Evolutionary conservation across 1,140 invertebrate genomes (phyloP).

Genomic region (Psilanteris sp.): DNA sequence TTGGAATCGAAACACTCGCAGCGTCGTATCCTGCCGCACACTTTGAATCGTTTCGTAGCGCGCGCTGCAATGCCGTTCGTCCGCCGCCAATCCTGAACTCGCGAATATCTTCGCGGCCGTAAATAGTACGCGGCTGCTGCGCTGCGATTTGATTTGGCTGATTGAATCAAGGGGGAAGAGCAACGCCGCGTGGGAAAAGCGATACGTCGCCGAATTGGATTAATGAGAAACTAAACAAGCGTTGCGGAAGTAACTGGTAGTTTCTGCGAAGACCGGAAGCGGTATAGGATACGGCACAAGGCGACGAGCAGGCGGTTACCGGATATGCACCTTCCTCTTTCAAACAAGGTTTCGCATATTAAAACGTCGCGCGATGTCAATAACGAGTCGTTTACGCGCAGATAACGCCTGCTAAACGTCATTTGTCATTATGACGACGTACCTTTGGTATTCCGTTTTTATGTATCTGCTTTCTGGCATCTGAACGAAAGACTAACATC

Average conservation of each 20-base stretch:
- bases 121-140: no score
- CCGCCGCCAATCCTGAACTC: no score
- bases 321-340: constrained; percentile 76
- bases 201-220: constrained; percentile 8
- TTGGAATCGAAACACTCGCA: no score
- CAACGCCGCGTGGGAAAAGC: constrained; percentile 5
- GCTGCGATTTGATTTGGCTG: no score
- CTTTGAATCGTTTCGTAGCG: no score
- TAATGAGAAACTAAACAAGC: constrained; percentile 55
- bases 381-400: constrained; percentile 39
- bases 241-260: constrained; percentile 54
- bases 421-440: constrained; percentile 45
- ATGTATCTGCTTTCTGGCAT: constrained; percentile 9
- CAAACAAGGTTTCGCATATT: constrained; percentile 71
- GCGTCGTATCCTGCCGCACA: no score
- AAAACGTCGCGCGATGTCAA: constrained; percentile 50
- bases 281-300: constrained; percentile 66
- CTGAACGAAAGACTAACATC: neutral
- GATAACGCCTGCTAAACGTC: constrained; percentile 24
- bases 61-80: no score
- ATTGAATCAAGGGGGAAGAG: no score
- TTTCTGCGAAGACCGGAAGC: constrained; percentile 72
- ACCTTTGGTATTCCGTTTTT: constrained; percentile 14
- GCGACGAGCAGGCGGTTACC: constrained; percentile 69
- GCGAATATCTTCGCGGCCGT: no score